Base-by-base conservation (phyloP, 2,888 invertebrate genomes). In the Syrphus vitripennis region DNA sequence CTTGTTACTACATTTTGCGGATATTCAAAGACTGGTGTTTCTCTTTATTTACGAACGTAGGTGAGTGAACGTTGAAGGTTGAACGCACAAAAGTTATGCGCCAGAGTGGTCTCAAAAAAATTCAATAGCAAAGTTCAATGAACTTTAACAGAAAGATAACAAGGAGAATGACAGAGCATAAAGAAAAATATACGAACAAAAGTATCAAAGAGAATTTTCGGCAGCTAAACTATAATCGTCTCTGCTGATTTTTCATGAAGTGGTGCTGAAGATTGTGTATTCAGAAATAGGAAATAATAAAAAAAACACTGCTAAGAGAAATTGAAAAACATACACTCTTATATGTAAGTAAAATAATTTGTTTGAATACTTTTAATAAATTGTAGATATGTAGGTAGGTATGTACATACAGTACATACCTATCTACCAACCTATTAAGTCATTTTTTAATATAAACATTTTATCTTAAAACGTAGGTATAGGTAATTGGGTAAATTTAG, bases 1-100 rank as follows among this genome's bases (percentile, higher is more conserved):
- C 84, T 86, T 86, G 84, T 86, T 81, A 81, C 84, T 86, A 86
- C 77, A 84, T 86, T 86, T 84, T 71, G 76, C 76, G 67, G 67
- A 72, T 71, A 45, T 50, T 57, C 72, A 72, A 70, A 70, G 67
- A 21, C 50, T 45, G 76, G 26, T 76, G 67, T 65, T 79, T 84
- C 84, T 69, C 75, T 69, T 84, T 42, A 63, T 57, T 70, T 70
- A 79, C 55, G n/a, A n/a, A n/a, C n/a, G 69, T 79, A 83, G 69
- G 69, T 74, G 67, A 55, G 70, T 16, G 67, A 67, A 50, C 61
- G 45, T 31, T 31, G 67, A 67, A 50, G 55, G 45, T 31, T 31
- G n/a, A 48, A 67, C 61, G 37, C 61, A 75, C 75, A 77, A 76
- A 75, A 72, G 53, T 19, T 80, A 72, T 76, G 75, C 71, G 74